phyloP scores from a whole-genome alignment of 2,113 vertebrate genomes.

The Ictalurus punctatus region DNA sequence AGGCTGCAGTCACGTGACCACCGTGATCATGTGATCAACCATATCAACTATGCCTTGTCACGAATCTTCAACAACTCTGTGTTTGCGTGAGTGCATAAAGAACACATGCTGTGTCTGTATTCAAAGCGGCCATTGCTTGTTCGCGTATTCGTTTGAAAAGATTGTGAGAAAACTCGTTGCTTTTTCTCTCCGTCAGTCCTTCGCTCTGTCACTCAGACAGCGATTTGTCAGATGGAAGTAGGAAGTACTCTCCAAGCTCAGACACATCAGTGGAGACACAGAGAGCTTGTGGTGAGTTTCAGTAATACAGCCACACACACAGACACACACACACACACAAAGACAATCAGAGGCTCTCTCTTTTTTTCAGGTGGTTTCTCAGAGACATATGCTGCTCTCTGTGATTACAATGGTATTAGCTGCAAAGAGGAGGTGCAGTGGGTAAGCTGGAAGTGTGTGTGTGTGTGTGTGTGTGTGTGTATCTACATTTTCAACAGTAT shows the following conservation, averaged over 20 bases:
- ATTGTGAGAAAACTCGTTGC: neutral
- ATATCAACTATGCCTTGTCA: slow-evolving; percentile 83
- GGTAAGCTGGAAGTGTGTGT: slow-evolving; percentile 74
- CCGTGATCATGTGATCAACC: slow-evolving; percentile 80
- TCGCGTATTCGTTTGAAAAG: neutral
- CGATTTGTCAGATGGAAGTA: slow-evolving; percentile 76
- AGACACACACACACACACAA: slow-evolving; percentile 41
- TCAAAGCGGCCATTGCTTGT: slow-evolving; percentile 11
- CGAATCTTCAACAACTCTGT: slow-evolving; percentile 86
- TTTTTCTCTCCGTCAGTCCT: slow-evolving; percentile 55
- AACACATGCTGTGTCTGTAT: neutral
- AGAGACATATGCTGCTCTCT: slow-evolving; percentile 77
- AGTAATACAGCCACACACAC: slow-evolving; percentile 12
- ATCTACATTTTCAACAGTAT: neutral
- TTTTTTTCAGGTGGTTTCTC: slow-evolving; percentile 74
- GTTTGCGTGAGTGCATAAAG: slow-evolving; percentile 76
- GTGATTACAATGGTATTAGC: slow-evolving; percentile 78
- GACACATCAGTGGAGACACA: slow-evolving; percentile 81
- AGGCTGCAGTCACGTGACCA: slow-evolving; percentile 79
- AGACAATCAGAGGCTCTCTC: slow-evolving; percentile 12
- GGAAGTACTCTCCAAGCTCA: slow-evolving; percentile 82
- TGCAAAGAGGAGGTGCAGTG: slow-evolving; percentile 82
- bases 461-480: slow-evolving; percentile 46
- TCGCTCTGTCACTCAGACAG: slow-evolving; percentile 82
- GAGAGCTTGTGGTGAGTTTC: slow-evolving; percentile 80